Evolutionary conservation across 2,888 invertebrate species (phyloP).

Genomic region (Metopia argyrocephala): DNA sequence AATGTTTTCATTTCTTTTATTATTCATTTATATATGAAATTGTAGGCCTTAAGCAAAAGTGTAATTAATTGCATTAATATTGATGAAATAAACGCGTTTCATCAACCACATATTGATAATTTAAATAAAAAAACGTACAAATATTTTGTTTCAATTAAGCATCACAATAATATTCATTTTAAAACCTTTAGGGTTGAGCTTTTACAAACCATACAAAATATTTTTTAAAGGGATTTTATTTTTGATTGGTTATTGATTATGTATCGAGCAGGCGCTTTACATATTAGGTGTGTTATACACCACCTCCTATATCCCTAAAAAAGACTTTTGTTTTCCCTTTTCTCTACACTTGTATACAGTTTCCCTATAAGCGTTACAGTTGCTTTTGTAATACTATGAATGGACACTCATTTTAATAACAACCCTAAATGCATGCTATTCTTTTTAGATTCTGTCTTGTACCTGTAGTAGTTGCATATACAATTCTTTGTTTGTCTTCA

Average conservation of each 20-base stretch:
- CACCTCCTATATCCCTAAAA: slow-evolving; percentile 15
- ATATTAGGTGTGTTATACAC: not conserved
- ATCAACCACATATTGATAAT: slow-evolving; percentile 16
- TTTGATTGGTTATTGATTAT: slow-evolving; percentile 63
- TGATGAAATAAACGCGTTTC: not conserved
- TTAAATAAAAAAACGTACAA: slow-evolving; percentile 30
- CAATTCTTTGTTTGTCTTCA: slow-evolving; percentile 44
- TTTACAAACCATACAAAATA: not conserved
- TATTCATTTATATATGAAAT: no score
- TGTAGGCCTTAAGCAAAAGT: slow-evolving; percentile 45
- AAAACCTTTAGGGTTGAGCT: no score
- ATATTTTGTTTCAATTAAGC: slow-evolving; percentile 42
- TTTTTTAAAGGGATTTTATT: slow-evolving; percentile 15
- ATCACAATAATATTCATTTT: not conserved
- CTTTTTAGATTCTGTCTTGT: not conserved
- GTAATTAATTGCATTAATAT: slow-evolving; percentile 55
- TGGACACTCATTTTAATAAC: not conserved
- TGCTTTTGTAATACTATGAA: not conserved
- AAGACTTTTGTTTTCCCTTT: not conserved
- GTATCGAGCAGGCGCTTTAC: slow-evolving; percentile 61
- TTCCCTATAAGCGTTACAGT: no score
- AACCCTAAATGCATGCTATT: not conserved
- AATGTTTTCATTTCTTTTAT: not conserved
- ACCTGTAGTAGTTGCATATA: not conserved
- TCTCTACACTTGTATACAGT: no score